phyloP scores from a whole-genome alignment of 1,140 invertebrate genomes.

The Macrobrachium nipponense region DNA sequence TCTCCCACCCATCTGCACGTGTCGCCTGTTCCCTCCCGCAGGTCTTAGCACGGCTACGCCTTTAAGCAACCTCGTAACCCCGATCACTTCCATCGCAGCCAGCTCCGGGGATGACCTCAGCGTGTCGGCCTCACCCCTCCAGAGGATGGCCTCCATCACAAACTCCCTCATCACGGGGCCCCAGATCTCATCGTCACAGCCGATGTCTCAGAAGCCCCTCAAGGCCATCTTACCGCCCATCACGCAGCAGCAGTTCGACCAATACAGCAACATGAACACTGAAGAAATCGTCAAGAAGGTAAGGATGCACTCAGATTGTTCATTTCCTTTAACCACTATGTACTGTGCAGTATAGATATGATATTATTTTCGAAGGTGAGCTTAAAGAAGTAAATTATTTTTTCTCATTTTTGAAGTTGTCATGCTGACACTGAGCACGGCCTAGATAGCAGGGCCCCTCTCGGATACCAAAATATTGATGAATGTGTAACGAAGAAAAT shows the following conservation, averaged over 20 bases:
- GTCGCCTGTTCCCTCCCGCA: constrained; percentile 42
- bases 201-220: constrained; percentile 85
- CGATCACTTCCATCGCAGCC: constrained; percentile 55
- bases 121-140: constrained; percentile 80
- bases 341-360: background rate
- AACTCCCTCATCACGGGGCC: constrained; percentile 95
- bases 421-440: too few species aligned
- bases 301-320: constrained; percentile 57
- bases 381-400: too few species aligned
- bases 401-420: too few species aligned
- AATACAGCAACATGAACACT: constrained; percentile 97
- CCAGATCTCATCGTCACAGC: constrained; percentile 78
- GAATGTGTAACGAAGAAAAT: too few species aligned
- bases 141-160: constrained; percentile 97
- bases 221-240: constrained; percentile 97
- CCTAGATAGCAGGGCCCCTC: too few species aligned
- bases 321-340: background rate
- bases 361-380: background rate
- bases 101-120: constrained; percentile 40
- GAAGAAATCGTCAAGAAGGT: constrained; percentile 97
- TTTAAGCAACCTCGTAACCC: constrained; percentile 55
- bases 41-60: constrained; percentile 60
- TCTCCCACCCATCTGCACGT: constrained; percentile 8
- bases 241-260: constrained; percentile 98
- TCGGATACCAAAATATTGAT: too few species aligned